Base-by-base conservation (phyloP, 2,888 invertebrate species). In the Thecocarcelia acutangulata region DNA sequence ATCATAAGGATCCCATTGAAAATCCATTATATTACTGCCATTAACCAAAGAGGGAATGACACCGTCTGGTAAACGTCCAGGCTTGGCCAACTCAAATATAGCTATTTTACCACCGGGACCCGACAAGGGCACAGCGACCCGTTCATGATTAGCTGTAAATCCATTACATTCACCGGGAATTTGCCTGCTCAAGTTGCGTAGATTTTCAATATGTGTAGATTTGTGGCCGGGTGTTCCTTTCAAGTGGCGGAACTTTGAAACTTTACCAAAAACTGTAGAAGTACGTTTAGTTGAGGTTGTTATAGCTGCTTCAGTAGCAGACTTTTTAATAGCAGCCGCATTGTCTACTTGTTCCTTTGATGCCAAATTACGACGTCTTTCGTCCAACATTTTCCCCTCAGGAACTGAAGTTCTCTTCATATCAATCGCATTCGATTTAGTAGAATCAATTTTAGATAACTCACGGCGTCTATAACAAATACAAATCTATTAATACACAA, bases 91-190 rank as follows among this genome's bases (percentile, higher is more conserved):
- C 91, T 97, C 96, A 85, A 97, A 93, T 46, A 98, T 93, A 56
- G 96, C 96, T 66, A 98, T 93, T 87, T 97, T 95, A 0, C 98
- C 98, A 12, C 97, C 98, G 15, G 97, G 95, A 0, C 98, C 97
- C 73, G 95, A 94, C 56, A 98, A 91, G 0, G 98, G 97, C 0
- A 98, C 95, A 0, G 97, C 98, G 80, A 97, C 96, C 28, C 97
- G 94, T 84, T 94, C 93, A 11, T 94, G 93, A 91, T 98, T 98
- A 0, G 96, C 97, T 89, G 96, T 96, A 88, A 98, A 97, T 40
- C 97, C 96, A 89, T 98, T 97, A 89, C 97, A 97, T 91, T 98
- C 98, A 1, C 97, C 97, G 0, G 98, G 96, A 86, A 98, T 95
- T 89, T 97, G 97, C 58, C 97, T 93, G 89, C 97, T 97, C 50